A percentile compares a stretch with the other conserved stretches of the same genome.
Evolutionary conservation across 1,140 invertebrate species (phyloP).

Genomic region (Helicoverpa zea): DNA sequence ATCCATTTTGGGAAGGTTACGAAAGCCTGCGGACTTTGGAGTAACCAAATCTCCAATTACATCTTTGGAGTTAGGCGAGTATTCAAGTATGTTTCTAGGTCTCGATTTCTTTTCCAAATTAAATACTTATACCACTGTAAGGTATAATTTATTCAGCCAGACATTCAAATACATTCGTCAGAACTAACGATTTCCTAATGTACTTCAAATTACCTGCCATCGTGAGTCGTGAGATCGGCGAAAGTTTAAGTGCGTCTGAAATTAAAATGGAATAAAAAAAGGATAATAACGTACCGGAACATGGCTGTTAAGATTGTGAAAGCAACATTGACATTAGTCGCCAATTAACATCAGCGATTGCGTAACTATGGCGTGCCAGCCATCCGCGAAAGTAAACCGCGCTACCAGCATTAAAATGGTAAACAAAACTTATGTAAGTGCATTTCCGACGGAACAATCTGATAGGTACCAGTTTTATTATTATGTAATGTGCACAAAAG

Average conservation of each 20-base stretch:
- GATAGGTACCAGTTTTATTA: constrained; percentile 44
- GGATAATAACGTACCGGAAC: constrained; percentile 67
- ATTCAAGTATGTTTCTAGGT: background rate
- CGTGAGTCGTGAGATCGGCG: constrained; percentile 31
- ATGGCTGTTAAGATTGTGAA: constrained; percentile 76
- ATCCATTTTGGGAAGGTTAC: background rate
- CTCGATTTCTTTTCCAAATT: background rate
- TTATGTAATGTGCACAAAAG: constrained; percentile 51
- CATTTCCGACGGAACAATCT: constrained; percentile 67
- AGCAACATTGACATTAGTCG: constrained; percentile 84
- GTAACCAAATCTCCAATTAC: background rate
- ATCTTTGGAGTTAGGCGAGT: no score
- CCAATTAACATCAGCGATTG: constrained; percentile 75
- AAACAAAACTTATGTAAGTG: constrained; percentile 80
- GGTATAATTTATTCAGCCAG: background rate
- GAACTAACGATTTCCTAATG: constrained; percentile 40
- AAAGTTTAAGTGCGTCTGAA: constrained; percentile 52
- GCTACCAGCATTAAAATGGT: constrained; percentile 62
- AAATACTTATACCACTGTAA: background rate
- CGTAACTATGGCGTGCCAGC: constrained; percentile 65
- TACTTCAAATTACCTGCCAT: constrained; percentile 30
- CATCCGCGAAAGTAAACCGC: constrained; percentile 74
- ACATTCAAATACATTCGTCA: constrained; percentile 19
- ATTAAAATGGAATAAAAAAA: constrained; percentile 61
- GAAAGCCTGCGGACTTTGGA: constrained; percentile 4